Conservation (phyloP, 1,140 invertebrate genomes). For the Tetramorium simillimum region DNA sequence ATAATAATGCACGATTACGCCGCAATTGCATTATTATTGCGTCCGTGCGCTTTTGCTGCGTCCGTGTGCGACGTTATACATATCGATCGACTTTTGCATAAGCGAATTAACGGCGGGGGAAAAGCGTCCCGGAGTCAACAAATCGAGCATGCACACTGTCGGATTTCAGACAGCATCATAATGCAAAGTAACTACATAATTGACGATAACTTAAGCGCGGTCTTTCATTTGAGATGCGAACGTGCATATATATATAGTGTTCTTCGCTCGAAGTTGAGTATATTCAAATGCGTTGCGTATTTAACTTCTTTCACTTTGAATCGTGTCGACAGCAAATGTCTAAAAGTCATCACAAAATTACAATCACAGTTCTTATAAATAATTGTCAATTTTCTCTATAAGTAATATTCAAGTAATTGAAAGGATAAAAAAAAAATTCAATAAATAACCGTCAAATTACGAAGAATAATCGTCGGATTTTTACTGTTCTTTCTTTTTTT, state of each 20-base stretch:
- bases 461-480: slow-evolving; percentile 9
- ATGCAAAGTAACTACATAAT: slow-evolving; percentile 52
- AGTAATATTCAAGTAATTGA: not conserved
- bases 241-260: not conserved
- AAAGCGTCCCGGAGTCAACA: slow-evolving; percentile 37
- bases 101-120: slow-evolving; percentile 19
- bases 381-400: not conserved
- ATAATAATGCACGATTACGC: slow-evolving; percentile 47
- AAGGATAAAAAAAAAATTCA: not conserved
- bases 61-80: not conserved
- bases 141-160: slow-evolving; percentile 38
- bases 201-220: slow-evolving; percentile 45
- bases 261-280: not conserved
- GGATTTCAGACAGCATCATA: not conserved
- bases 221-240: slow-evolving; percentile 29
- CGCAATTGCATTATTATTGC: slow-evolving; percentile 49
- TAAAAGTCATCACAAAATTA: slow-evolving; percentile 7
- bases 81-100: slow-evolving; percentile 52
- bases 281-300: not conserved
- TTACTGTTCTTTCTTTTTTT: not conserved
- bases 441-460: not conserved
- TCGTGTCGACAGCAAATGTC: not conserved
- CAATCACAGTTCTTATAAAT: not conserved
- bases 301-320: not conserved
- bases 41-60: not conserved